Percentiles rank a stretch among this genome's conserved stretches.
phyloP scores from a whole-genome alignment of 2,797 vertebrate species.

The Phoebastria nigripes region DNA sequence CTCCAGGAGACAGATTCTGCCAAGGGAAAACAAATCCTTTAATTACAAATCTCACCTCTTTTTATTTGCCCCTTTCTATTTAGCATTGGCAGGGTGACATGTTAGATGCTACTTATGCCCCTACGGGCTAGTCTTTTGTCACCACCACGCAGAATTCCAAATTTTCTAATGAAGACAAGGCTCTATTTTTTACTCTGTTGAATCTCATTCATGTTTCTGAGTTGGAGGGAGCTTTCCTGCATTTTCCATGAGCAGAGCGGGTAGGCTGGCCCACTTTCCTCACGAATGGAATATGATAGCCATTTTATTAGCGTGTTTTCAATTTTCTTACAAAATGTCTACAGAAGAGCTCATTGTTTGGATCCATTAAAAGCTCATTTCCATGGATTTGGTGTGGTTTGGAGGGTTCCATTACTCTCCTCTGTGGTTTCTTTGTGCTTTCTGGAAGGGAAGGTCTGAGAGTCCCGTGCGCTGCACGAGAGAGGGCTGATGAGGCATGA shows the following conservation, averaged over 20 bases:
- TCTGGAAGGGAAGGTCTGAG: background rate
- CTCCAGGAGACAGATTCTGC: background rate
- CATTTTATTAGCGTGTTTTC: background rate
- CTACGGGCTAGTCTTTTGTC: background rate
- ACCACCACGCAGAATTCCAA: background rate
- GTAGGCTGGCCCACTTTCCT: background rate
- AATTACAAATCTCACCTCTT: background rate
- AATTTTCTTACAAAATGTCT: background rate
- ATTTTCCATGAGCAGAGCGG: background rate
- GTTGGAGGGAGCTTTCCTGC: background rate
- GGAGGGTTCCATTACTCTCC: background rate
- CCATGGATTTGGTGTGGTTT: constrained; percentile 31
- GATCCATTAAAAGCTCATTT: background rate
- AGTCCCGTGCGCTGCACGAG: background rate
- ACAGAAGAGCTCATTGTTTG: background rate
- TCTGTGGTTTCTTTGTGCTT: constrained; percentile 35
- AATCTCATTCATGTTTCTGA: background rate
- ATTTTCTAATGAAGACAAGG: background rate
- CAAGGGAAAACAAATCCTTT: background rate
- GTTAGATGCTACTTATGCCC: background rate
- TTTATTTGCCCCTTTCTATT: background rate
- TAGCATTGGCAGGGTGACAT: background rate
- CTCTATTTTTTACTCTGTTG: background rate
- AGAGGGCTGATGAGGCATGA: background rate
- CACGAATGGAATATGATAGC: background rate